Base-by-base conservation (phyloP, 2,797 vertebrate genomes). In the Pipistrellus pygmaeus region DNA sequence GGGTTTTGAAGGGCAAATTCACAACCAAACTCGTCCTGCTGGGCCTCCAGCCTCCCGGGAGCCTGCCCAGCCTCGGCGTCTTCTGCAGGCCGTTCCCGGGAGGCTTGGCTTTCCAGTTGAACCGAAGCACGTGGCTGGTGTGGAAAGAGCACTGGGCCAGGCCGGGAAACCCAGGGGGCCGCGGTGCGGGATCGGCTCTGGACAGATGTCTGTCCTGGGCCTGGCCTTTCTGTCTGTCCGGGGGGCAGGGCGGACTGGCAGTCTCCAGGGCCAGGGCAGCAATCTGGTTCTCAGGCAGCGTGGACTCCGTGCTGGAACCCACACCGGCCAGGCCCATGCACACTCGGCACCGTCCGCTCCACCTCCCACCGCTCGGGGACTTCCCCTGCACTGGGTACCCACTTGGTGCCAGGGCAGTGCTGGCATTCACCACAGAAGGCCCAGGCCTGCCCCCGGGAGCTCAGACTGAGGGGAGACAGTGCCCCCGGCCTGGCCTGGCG, bases 261-360 rank as follows among this genome's bases (percentile, higher is more conserved):
- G 23, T 51, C 41, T 87, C 86, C 32, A 1, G 3, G 27, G 46
- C 8, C 21, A 3, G 9, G 15, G 6, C 62, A n/a, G 51, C 30
- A 1, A 55, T 48, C 5, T 32, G 30, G 41, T 3, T 14, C 60
- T 18, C 46, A 0, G 66, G 30, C 3, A 5, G 18, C 15, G 18
- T 51, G 27, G 23, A 38, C 15, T 4, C 48, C 8, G 20, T 3
- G 0, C 82, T 0, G 44, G 60, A 46, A 32, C 72, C 38, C 14
- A 6, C 4, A 13, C 32, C 14, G 17, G 30, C 21, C n/a, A 18
- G 6, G 4, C 44, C 55, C 4, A 7, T 20, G 1, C 4, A 27
- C 0, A 7, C 57, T 17, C 27, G 3, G 2, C 17, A 20, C 32
- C 4, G 10, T 7, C n/a, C 27, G 8, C 23, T 64, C 53, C 11